Evolutionary conservation across 1,140 invertebrate genomes (phyloP).

Genomic region (Danaus plexippus): DNA sequence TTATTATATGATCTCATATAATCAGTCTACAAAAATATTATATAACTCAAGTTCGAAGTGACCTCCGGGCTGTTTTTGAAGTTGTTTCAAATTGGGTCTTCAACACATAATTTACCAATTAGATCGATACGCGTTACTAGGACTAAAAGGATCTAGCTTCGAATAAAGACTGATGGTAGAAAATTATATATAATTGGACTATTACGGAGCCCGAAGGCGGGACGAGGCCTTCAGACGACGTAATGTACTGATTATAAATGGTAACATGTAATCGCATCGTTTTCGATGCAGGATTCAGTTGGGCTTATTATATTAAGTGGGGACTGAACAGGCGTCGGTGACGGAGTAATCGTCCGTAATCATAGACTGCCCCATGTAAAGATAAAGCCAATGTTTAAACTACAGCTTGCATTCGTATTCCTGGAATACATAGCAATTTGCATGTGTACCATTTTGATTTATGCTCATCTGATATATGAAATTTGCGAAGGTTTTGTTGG

Average conservation of each 20-base stretch:
- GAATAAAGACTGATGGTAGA: slow-evolving; percentile 66
- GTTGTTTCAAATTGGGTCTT: background rate
- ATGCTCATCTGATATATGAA: too few relatives aligned
- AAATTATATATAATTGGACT: slow-evolving; percentile 69
- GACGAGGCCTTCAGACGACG: slow-evolving; percentile 33
- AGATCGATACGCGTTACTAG: slow-evolving; percentile 56
- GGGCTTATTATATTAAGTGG: slow-evolving; percentile 68
- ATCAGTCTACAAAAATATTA: slow-evolving; percentile 4
- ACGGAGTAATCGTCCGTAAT: slow-evolving; percentile 63
- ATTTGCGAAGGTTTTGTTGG: too few relatives aligned
- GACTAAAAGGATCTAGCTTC: slow-evolving; percentile 47
- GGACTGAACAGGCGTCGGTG: slow-evolving; percentile 53
- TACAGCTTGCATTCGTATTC: slow-evolving; percentile 9
- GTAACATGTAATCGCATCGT: slow-evolving; percentile 65
- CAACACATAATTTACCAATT: slow-evolving; percentile 58
- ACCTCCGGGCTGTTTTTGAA: slow-evolving; percentile 7
- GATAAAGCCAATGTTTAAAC: slow-evolving; percentile 23
- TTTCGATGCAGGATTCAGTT: slow-evolving; percentile 60
- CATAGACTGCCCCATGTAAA: slow-evolving; percentile 34
- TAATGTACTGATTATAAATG: slow-evolving; percentile 66
- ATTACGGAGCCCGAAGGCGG: slow-evolving; percentile 59
- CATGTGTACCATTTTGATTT: too few relatives aligned
- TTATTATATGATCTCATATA: background rate
- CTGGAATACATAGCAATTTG: background rate
- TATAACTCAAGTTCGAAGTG: slow-evolving; percentile 6